Evolutionary conservation across 1,140 invertebrate species (phyloP), one percentile per base, ranked within the genome.

Genomic region (Macrobrachium nipponense): DNA sequence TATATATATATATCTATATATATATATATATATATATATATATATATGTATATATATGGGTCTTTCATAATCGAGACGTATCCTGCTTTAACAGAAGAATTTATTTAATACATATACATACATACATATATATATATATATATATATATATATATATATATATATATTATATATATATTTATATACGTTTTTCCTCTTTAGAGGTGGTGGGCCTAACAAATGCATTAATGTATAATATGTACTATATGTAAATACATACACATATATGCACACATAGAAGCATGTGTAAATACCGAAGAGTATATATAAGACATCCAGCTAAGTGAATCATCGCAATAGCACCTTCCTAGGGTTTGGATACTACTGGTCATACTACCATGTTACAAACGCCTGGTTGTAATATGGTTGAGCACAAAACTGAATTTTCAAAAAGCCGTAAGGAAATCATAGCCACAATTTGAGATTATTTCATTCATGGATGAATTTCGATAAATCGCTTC

Each of bases 101-200:
- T n/a, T n/a, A n/a, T n/a, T n/a, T n/a, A n/a, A n/a, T n/a, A n/a
- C 36, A 75, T 75, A 75, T 75, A 44, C 36, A 75, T 75, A 75
- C 36, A 75, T 75, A 75, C 36, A 75, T 75, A 75, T 75, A 75
- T 75, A 75, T 75, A 75, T 75, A 43, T 44, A 43, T 75, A 43
- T 75, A 18, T 75, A 78, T 78, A n/a, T 60, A 59, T 78, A 51
- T 78, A 78, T 78, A 78, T 78, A 78, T 78, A 78, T 60, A 78
- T 15, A 78, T 78, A 66, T 66, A 66, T 7, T 5, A 6, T 51
- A 51, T 51, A 51, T 51, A 51, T 51, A 2, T 3, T 0, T 8
- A 43, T 44, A 18, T 58, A 20, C 58, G 5, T 77, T 58, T 77
- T 77, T 58, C 20, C 44, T 79, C 12, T 77, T n/a, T 58, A 58